These are phyloP conservation scores for Epiblema foenella DNA, from an alignment of 2,888 invertebrate species.

Conservation along the genomic window DNA sequence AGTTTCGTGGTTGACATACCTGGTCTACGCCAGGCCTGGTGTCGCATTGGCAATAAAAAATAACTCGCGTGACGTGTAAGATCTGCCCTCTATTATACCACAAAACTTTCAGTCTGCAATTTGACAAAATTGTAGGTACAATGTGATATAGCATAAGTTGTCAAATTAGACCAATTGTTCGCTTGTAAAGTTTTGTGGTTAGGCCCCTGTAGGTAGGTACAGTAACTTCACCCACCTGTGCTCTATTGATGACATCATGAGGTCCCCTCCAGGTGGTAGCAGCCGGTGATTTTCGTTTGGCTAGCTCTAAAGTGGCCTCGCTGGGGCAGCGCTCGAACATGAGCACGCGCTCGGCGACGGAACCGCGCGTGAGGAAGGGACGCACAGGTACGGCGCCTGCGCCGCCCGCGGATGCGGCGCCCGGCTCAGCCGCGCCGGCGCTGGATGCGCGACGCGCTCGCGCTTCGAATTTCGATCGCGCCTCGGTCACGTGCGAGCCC, in stretches of 20 bases:
- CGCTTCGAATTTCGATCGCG: constrained; percentile 81
- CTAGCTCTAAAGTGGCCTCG: constrained; percentile 87
- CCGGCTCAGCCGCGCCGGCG: constrained; percentile 73
- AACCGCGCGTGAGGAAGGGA: constrained; percentile 94
- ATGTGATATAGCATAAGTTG: too few species aligned
- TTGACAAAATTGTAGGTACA: too few species aligned
- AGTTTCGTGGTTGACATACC: background rate
- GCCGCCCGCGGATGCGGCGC: constrained; percentile 82
- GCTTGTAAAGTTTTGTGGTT: too few species aligned
- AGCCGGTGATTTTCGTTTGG: constrained; percentile 86
- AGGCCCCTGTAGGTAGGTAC: too few species aligned
- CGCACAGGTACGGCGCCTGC: constrained; percentile 87
- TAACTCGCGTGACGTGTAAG: constrained; percentile 1
- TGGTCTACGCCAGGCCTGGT: too few species aligned
- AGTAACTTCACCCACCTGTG: constrained; percentile 69
- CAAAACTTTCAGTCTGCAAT: too few species aligned
- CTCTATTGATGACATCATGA: constrained; percentile 83
- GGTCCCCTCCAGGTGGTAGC: constrained; percentile 85
- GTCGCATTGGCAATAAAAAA: constrained; percentile 23
- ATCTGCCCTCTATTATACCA: too few species aligned
- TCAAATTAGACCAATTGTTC: too few species aligned
- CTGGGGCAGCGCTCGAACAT: constrained; percentile 96
- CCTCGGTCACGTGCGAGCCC: constrained; percentile 81
- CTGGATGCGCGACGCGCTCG: constrained; percentile 78
- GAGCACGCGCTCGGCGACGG: constrained; percentile 95